phyloP scores from a whole-genome alignment of 1,140 invertebrate genomes.

The Musca domestica region DNA sequence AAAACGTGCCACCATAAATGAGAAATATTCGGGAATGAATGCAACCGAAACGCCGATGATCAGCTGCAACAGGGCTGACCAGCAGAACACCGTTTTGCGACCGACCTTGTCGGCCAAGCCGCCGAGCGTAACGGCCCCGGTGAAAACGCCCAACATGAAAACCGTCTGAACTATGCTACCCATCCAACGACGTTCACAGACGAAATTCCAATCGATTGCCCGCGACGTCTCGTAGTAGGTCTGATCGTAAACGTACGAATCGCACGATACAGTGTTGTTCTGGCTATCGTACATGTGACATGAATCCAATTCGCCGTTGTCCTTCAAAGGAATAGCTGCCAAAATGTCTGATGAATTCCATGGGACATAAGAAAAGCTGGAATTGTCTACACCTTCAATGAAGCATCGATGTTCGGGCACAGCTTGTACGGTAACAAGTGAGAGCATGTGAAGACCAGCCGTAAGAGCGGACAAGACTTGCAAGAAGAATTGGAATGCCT shows the following conservation, averaged over 20 bases:
- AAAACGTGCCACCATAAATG: conserved; percentile 69
- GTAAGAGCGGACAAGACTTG: conserved; percentile 73
- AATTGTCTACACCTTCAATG: conserved; percentile 61
- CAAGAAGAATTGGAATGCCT: conserved; percentile 70
- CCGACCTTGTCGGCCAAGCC: conserved; percentile 84
- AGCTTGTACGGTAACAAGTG: conserved; percentile 72
- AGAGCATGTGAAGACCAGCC: conserved; percentile 78
- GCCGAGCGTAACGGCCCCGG: conserved; percentile 80
- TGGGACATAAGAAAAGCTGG: conserved; percentile 52
- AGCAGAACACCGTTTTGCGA: conserved; percentile 76
- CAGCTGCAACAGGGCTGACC: conserved; percentile 70
- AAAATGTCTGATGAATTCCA: conserved; percentile 59
- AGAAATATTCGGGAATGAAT: conserved; percentile 72
- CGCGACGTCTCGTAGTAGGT: conserved; percentile 69
- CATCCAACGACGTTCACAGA: conserved; percentile 79
- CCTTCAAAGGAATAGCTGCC: conserved; percentile 57
- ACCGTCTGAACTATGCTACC: conserved; percentile 73
- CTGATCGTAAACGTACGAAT: conserved; percentile 69
- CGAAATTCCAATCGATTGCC: conserved; percentile 80
- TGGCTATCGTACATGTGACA: conserved; percentile 59
- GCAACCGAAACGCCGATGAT: conserved; percentile 70
- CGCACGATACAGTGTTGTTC: conserved; percentile 58
- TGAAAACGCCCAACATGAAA: conserved; percentile 89
- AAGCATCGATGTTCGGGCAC: conserved; percentile 73
- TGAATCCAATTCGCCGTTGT: conserved; percentile 56